Base-by-base conservation (phyloP, 1,140 invertebrate species). In the Araneus ventricosus region DNA sequence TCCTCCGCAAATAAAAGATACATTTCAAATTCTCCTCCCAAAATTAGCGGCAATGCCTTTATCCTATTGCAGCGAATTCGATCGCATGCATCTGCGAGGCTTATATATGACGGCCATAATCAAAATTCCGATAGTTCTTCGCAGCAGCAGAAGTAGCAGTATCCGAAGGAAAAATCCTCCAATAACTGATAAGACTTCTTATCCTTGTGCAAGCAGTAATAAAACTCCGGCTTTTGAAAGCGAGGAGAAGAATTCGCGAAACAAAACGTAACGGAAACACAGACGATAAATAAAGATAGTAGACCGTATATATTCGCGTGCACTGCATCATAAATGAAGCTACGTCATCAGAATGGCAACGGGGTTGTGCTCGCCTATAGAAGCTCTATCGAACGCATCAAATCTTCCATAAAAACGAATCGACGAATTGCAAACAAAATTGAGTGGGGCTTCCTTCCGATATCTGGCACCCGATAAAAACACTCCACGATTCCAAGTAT, bases 401-500 rank as follows among this genome's bases (percentile, higher is more conserved):
- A 91, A 91, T 84, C 70, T 79, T 82, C 89, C 79, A 84, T 91
- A 91, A 91, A 91, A 91, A 79, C 79, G 34, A 39, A 90, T 90
- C 70, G 88, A 80, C 70, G 70, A 91, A 84, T 82, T 39, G 70
- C 89, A 91, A 79, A 67, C 70, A 84, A 79, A 91, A 91, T 91
- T 84, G 45, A 41, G 79, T 17, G 79, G 17, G 14, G 20, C 59
- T 63, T 59, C 37, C n/a, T 41, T 70, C 67, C 88, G 70, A 90
- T 90, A 90, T 90, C 88, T 79, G 88, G 88, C 88, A 90, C 88
- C 88, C 57, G 88, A 90, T 90, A 90, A 90, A 88, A 90, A 90
- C 88, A 90, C 41, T 67, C 88, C 75, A 37, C 57, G 88, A 90
- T 80, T 75, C 70, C 41, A 80, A 80, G 70, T 90, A 80, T 90